phyloP scores from a whole-genome alignment of 2,113 vertebrate species.

The Coryphaenoides rupestris region DNA sequence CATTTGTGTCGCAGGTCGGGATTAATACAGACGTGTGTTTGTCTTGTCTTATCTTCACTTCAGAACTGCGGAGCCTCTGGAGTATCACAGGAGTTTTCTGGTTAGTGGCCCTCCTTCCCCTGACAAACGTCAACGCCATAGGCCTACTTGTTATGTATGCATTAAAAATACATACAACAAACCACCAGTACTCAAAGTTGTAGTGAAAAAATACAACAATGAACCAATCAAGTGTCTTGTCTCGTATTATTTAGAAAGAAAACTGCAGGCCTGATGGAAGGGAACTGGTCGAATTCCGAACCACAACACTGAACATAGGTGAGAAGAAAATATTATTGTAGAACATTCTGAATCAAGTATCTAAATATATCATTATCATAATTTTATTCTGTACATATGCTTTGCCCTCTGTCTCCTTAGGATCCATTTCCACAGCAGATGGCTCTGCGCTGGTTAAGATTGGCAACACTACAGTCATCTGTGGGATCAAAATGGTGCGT shows the following conservation, averaged over 20 bases:
- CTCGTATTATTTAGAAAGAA: slow-evolving; percentile 79
- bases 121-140: no score
- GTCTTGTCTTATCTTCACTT: neutral
- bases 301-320: slow-evolving; percentile 96
- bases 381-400: neutral
- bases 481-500: slow-evolving; percentile 91
- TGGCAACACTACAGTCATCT: slow-evolving; percentile 93
- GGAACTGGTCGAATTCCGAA: slow-evolving; percentile 89
- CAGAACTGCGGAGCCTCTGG: slow-evolving; percentile 91
- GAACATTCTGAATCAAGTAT: neutral
- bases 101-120: slow-evolving; percentile 67
- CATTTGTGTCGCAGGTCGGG: no score
- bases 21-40: neutral
- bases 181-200: neutral
- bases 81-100: slow-evolving; percentile 94
- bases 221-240: no score
- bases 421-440: slow-evolving; percentile 92
- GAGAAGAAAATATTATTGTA: slow-evolving; percentile 29
- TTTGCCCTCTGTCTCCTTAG: slow-evolving; percentile 54
- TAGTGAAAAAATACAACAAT: no score
- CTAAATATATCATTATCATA: no score
- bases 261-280: slow-evolving; percentile 94
- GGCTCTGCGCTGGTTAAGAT: slow-evolving; percentile 93
- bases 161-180: no score
- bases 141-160: no score